A percentile compares a stretch with the other conserved stretches of the same genome.
Evolutionary conservation across 2,888 invertebrate species (phyloP).

Genomic region (Bombylius discolor): DNA sequence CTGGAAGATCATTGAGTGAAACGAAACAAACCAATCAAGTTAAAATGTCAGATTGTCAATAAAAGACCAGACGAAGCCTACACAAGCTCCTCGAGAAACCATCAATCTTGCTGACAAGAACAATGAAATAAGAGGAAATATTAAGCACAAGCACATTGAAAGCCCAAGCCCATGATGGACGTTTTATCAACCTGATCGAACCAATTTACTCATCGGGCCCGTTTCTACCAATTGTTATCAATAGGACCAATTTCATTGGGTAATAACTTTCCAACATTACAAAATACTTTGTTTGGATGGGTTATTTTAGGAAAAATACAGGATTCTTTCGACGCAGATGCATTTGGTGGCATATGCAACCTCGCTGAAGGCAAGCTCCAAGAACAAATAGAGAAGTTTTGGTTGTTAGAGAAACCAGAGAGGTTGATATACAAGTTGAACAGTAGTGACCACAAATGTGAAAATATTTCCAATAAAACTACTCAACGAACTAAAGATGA

Average conservation of each 20-base stretch:
- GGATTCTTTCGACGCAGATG: too few relatives aligned
- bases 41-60: too few relatives aligned
- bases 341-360: background rate
- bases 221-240: background rate
- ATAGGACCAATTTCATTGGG: background rate
- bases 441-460: background rate
- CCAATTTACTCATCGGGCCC: background rate
- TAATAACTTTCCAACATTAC: background rate
- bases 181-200: background rate
- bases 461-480: background rate
- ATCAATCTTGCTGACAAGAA: too few relatives aligned
- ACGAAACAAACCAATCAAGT: too few relatives aligned
- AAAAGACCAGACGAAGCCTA: too few relatives aligned
- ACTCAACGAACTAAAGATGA: background rate
- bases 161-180: too few relatives aligned
- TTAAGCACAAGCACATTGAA: too few relatives aligned
- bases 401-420: background rate
- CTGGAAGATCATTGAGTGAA: too few relatives aligned
- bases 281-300: constrained; percentile 1
- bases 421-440: background rate
- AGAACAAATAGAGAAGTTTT: background rate
- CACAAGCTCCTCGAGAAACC: too few relatives aligned
- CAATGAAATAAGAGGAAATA: too few relatives aligned
- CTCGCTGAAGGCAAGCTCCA: background rate
- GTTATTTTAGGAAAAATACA: background rate